These are phyloP conservation scores for Ictalurus furcatus DNA, from an alignment of 2,113 vertebrate species.

Conservation along the genomic window DNA sequence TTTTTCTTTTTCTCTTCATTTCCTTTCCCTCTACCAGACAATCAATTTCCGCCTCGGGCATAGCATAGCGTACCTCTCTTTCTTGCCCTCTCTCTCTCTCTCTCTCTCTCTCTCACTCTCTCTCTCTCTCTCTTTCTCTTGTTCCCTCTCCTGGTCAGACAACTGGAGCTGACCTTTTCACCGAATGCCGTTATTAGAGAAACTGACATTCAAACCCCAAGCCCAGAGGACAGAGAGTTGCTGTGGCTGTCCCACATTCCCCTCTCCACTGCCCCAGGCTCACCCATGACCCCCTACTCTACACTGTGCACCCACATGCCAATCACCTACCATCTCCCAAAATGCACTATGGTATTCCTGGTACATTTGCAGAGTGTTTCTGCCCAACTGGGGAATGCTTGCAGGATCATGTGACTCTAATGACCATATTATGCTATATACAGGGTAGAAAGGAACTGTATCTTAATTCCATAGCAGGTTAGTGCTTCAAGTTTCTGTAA, in stretches of 20 bases:
- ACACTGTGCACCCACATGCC: conserved; percentile 34
- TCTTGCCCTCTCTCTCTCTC: conserved; percentile 27
- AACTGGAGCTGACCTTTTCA: conserved; percentile 76
- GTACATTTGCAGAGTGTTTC: conserved; percentile 23
- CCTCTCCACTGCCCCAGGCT: conserved; percentile 41
- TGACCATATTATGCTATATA: background rate
- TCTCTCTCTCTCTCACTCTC: conserved; percentile 29
- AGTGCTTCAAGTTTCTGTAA: background rate
- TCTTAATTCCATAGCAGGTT: background rate
- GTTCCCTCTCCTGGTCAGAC: conserved; percentile 65
- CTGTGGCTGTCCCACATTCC: conserved; percentile 40
- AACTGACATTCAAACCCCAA: conserved; percentile 78
- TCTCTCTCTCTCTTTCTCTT: background rate
- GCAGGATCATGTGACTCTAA: background rate
- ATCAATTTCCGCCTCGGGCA: conserved; percentile 74
- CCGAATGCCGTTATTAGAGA: conserved; percentile 77
- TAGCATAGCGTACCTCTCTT: conserved; percentile 50
- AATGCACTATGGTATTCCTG: conserved; percentile 16
- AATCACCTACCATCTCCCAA: conserved; percentile 48
- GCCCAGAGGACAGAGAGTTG: conserved; percentile 68
- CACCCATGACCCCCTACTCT: conserved; percentile 47
- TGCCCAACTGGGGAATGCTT: conserved; percentile 16
- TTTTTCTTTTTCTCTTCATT: conserved; percentile 74
- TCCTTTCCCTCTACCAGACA: conserved; percentile 66
- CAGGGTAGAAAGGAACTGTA: background rate